Evolutionary conservation across 2,888 invertebrate genomes (phyloP), one percentile per base, ranked within the genome.

Genomic region (Eremobia ochroleuca): DNA sequence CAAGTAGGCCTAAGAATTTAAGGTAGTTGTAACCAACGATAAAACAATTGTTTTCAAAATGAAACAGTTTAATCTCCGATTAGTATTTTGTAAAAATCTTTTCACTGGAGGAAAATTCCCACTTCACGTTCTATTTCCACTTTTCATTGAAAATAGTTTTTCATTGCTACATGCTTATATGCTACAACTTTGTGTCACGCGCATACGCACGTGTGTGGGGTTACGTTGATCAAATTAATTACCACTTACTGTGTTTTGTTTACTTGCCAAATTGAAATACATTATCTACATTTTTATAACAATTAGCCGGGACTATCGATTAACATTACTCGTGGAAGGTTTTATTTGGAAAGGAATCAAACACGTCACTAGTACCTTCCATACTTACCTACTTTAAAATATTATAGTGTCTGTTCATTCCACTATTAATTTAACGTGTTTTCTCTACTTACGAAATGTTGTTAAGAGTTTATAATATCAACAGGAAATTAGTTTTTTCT

Each of bases 131-230:
- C 83, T 88, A 79, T 82, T 83, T 87, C 58, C 55, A 87, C 67
- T 79, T 79, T 85, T 76, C 85, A 88, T 80, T 86, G 83, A 78
- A 85, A 77, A 76, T 66, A 67, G 61, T 81, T 86, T 85, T 46
- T 82, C 72, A 81, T 79, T 79, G 77, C 67, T 61, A 65, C 37
- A 37, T 76, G 71, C 65, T 72, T 82, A 72, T 77, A 69, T 66
- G 67, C 34, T 73, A 73, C 80, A 72, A 75, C 65, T 72, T 65
- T 34, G 28, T 79, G 69, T 88, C 84, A 84, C 83, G 82, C 79
- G 80, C 73, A 31, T 15, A 21, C 37, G 62, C 77, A 82, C 69
- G 75, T 65, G 83, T 43, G 18, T 65, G 83, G 49, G 18, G 34
- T 65, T 77, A 77, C 68, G 55, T 72, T 79, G 65, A 68, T 70